These are phyloP conservation scores for Conus canariensis DNA, from an alignment of 2,888 invertebrate species.

Conservation along the genomic window DNA sequence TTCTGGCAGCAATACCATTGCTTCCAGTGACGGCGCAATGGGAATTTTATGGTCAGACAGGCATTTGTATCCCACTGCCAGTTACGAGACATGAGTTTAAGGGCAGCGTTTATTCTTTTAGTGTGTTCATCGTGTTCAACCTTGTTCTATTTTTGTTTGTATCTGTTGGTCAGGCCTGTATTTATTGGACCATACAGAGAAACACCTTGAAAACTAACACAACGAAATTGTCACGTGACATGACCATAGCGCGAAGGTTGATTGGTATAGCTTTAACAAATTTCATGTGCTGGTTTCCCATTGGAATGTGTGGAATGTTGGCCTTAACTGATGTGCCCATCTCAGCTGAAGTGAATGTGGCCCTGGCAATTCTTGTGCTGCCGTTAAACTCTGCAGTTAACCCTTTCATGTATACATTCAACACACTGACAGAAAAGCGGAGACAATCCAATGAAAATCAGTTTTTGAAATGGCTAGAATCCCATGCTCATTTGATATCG, in stretches of 20 bases:
- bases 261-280: not conserved
- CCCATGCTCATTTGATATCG: not conserved
- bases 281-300: constrained; percentile 25
- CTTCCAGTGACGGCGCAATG: not conserved
- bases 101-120: not conserved
- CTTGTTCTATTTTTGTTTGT: not conserved
- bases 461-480: not conserved
- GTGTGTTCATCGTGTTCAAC: not conserved
- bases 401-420: not conserved
- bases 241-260: not conserved
- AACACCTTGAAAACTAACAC: not conserved
- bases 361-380: not conserved
- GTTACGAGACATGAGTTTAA: not conserved
- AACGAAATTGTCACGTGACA: not conserved
- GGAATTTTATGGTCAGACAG: not conserved
- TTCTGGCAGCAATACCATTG: not conserved
- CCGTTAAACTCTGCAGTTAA: constrained; percentile 1
- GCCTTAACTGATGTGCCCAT: not conserved
- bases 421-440: not conserved
- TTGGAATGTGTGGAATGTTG: not conserved
- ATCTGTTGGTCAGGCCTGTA: not conserved
- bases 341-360: not conserved
- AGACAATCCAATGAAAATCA: not conserved
- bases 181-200: not conserved
- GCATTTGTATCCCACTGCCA: not conserved